Evolutionary conservation across 2,797 vertebrate species (phyloP).

Genomic region (Anguilla megastoma): DNA sequence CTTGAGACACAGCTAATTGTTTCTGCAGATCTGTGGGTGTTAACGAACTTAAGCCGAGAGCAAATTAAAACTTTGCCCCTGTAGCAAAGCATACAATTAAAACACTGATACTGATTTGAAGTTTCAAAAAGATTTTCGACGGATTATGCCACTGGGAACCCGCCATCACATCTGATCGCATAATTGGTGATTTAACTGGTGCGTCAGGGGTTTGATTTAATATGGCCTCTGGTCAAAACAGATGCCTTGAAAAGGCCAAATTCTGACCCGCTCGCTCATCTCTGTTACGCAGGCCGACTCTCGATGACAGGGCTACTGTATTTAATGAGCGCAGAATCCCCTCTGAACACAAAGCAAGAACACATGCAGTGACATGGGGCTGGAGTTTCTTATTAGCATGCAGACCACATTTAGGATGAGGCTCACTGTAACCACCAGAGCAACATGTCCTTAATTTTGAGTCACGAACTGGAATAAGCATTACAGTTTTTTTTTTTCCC

Average conservation of each 20-base stretch:
- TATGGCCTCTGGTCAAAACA: conserved; percentile 37
- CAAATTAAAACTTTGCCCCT: conserved; percentile 47
- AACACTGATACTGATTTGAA: conserved; percentile 46
- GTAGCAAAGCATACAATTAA: conserved; percentile 54
- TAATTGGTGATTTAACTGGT: conserved; percentile 43
- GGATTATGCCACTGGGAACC: conserved; percentile 36
- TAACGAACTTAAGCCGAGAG: conserved; percentile 37
- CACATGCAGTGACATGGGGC: background rate
- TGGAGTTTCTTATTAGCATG: conserved; percentile 16
- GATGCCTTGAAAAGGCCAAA: conserved; percentile 42
- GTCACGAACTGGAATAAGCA: background rate
- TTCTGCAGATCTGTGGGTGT: conserved; percentile 45
- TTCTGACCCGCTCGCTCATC: conserved; percentile 44
- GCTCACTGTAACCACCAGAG: background rate
- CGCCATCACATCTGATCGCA: conserved; percentile 49
- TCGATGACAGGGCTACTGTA: conserved; percentile 19
- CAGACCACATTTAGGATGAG: background rate
- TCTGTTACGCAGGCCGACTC: background rate
- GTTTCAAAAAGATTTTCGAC: conserved; percentile 45
- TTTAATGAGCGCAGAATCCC: conserved; percentile 6
- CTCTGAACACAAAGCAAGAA: background rate
- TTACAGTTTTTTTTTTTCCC: background rate
- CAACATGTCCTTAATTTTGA: background rate
- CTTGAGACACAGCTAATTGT: conserved; percentile 57
- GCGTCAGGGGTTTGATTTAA: conserved; percentile 38